Percentiles rank a stretch among this genome's conserved stretches.
These are phyloP conservation scores for Microtus pennsylvanicus DNA, from an alignment of 2,113 vertebrate species.

Conservation along the genomic window DNA sequence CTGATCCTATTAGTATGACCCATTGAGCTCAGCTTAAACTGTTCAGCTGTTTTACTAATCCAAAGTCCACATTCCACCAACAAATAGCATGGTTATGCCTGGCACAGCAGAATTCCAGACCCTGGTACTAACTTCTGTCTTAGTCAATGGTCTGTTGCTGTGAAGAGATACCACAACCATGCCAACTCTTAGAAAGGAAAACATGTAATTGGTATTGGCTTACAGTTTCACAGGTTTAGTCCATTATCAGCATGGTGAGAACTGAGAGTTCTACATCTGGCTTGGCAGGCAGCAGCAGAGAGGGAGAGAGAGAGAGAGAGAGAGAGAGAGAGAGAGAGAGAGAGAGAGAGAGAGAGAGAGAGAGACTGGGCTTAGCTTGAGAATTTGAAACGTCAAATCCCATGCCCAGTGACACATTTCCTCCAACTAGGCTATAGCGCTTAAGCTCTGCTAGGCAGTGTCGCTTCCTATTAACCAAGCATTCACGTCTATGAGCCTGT, in stretches of 20 bases:
- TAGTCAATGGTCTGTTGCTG: neutral
- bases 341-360: neutral
- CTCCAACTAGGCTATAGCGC: neutral
- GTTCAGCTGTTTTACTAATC: neutral
- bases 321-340: too few species aligned
- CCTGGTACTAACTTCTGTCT: neutral
- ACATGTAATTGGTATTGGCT: neutral
- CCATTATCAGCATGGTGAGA: neutral
- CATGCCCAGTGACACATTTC: neutral
- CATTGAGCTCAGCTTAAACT: neutral
- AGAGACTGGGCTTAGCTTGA: neutral
- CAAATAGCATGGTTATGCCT: neutral
- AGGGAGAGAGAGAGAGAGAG: too few species aligned
- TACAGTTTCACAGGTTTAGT: neutral
- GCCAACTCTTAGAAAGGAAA: neutral
- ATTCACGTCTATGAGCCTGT: neutral
- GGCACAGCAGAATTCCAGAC: neutral
- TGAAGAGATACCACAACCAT: neutral
- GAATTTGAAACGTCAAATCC: neutral
- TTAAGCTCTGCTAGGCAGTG: neutral
- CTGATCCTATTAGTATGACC: neutral
- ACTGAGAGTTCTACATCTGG: neutral
- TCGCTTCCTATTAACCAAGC: neutral
- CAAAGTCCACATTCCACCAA: neutral
- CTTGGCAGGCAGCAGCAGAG: neutral